These are phyloP conservation scores for Scaptomyza tumidula DNA, from an alignment of 2,888 invertebrate genomes.

Conservation along the genomic window DNA sequence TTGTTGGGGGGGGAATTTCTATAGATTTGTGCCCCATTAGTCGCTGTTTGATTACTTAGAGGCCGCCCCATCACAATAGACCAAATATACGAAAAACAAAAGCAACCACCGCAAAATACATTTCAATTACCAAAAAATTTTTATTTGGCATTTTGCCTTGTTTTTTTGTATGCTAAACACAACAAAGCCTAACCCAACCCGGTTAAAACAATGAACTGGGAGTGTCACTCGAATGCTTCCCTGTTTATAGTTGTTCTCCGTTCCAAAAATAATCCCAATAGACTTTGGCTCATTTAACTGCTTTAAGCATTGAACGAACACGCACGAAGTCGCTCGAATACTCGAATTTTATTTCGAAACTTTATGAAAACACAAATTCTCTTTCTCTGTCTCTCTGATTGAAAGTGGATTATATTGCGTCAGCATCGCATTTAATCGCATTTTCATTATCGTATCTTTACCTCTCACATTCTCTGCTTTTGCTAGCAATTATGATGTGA, in stretches of 20 bases:
- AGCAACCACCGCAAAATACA: slow-evolving; percentile 8
- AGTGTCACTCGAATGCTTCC: slow-evolving; percentile 31
- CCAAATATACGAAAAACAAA: slow-evolving; percentile 26
- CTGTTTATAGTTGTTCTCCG: too few species aligned
- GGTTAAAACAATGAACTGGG: slow-evolving; percentile 39
- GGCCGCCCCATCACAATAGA: slow-evolving; percentile 47
- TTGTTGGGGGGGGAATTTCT: slow-evolving; percentile 6
- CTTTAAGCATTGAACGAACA: background rate
- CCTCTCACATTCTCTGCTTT: background rate
- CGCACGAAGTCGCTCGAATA: background rate
- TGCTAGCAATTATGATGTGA: background rate
- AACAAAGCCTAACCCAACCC: slow-evolving; percentile 14
- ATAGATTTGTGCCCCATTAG: slow-evolving; percentile 45
- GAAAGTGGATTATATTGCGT: background rate
- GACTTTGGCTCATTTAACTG: slow-evolving; percentile 2
- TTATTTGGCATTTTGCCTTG: slow-evolving; percentile 49
- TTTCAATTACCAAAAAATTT: slow-evolving; percentile 69
- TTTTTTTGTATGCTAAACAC: slow-evolving; percentile 65
- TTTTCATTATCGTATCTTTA: slow-evolving; percentile 2
- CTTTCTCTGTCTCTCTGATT: background rate
- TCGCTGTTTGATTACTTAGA: slow-evolving; percentile 69
- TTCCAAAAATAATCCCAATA: background rate
- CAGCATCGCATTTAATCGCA: background rate
- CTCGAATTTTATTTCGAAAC: background rate
- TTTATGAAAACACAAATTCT: too few species aligned